Evolutionary conservation across 2,888 invertebrate genomes (phyloP), one percentile per base, ranked within the genome.

Genomic region (Apodemia mormo): DNA sequence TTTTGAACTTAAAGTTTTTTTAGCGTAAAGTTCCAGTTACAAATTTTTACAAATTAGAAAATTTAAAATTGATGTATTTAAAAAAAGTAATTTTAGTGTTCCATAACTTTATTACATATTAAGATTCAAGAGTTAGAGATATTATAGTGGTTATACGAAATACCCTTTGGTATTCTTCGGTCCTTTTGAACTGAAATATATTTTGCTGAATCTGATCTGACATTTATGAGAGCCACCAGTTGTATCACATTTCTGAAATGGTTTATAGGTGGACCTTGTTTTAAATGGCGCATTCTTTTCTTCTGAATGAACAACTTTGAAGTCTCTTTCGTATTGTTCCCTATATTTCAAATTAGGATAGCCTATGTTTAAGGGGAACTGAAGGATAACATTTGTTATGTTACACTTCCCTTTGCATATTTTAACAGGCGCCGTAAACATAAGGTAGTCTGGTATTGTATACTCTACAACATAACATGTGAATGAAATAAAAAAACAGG

Each of bases 311-410:
- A 58, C 30, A 0, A 58, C 30, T 58, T 58, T n/a, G 58, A 30
- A 12, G 30, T 58, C 58, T 58, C 29, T 58, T 58, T 58, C 30
- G 7, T 58, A 58, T 58, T 58, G 58, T 30, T 58, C 58, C 29
- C 30, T 58, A 58, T 58, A 58, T 58, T 58, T 29, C 30, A 12
- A 10, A 12, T 58, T 58, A 45, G 45, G 45, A 12, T 45, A 10
- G 3, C 58, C 30, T 10, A 58, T 22, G 29, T 30, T 12, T 9
- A 58, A 30, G 10, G 58, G 58, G 10, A 58, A 58, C 9, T 58
- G 29, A 4, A 58, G 30, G 10, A 58, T 58, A 54, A 54, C 22
- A 22, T 54, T 54, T n/a, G 22, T 58, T 1, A 30, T 4, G 30
- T 29, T 29, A 30, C 58, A 58, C n/a, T 12, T 58, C 5, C 10